Evolutionary conservation across 2,797 vertebrate genomes (phyloP).

Genomic region (Anguilla marmorata): DNA sequence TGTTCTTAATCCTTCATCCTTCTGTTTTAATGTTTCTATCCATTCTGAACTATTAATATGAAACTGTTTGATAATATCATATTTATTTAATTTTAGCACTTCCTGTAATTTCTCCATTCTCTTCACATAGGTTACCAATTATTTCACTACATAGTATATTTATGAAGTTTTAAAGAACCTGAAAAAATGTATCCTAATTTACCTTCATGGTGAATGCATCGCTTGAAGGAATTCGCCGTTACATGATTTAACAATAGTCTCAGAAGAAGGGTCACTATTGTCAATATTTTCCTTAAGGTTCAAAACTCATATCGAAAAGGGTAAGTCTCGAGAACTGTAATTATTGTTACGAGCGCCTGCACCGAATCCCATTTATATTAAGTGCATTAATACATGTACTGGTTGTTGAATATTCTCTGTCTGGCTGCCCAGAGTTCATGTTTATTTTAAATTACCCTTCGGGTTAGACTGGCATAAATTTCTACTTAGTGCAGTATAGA

Average conservation of each 20-base stretch:
- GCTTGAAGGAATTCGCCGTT: background rate
- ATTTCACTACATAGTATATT: background rate
- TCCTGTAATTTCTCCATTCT: background rate
- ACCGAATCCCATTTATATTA: slow-evolving; percentile 24
- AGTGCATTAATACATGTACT: slow-evolving; percentile 30
- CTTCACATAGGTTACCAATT: background rate
- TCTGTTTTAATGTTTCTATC: background rate
- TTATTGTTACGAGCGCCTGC: background rate
- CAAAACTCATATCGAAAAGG: background rate
- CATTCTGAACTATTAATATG: background rate
- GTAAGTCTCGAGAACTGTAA: background rate
- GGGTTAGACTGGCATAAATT: slow-evolving; percentile 15
- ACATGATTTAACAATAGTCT: background rate
- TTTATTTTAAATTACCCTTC: slow-evolving; percentile 33
- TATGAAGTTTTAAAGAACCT: background rate
- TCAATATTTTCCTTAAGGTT: background rate
- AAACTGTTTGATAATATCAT: background rate
- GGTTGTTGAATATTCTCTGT: slow-evolving; percentile 30
- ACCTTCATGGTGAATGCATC: background rate
- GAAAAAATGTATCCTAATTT: background rate
- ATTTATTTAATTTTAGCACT: background rate
- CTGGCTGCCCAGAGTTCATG: slow-evolving; percentile 12
- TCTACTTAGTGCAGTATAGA: background rate
- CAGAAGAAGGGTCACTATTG: background rate
- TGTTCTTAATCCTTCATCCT: background rate